Evolutionary conservation across 2,888 invertebrate genomes (phyloP).

Genomic region (Panzeria rudis): DNA sequence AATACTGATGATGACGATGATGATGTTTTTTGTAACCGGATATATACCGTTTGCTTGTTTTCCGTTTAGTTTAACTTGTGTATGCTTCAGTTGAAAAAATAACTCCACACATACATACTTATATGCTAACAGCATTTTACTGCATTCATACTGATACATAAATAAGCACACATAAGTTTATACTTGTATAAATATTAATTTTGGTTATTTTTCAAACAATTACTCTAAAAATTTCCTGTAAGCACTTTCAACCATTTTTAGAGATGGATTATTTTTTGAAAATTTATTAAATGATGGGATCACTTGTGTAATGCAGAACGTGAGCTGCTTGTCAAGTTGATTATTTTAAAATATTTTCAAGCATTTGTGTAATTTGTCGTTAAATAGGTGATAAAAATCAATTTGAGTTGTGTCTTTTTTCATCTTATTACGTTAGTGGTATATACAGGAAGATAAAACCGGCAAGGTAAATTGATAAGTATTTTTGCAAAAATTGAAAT

Average conservation of each 20-base stretch:
- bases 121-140: not conserved
- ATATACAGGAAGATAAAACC: not conserved
- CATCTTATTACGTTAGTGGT: not conserved
- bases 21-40: slow-evolving; percentile 55
- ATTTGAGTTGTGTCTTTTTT: slow-evolving; percentile 24
- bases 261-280: slow-evolving; percentile 71
- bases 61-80: slow-evolving; percentile 72
- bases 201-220: slow-evolving; percentile 72
- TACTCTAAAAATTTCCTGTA: slow-evolving; percentile 71
- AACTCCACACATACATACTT: slow-evolving; percentile 6
- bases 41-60: slow-evolving; percentile 72
- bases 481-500: not conserved
- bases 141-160: not conserved
- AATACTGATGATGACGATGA: slow-evolving; percentile 46
- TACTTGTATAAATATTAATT: slow-evolving; percentile 63
- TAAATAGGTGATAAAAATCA: slow-evolving; percentile 63
- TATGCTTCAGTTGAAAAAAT: slow-evolving; percentile 61
- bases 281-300: slow-evolving; percentile 71
- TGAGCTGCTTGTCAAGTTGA: slow-evolving; percentile 58
- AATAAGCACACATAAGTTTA: slow-evolving; percentile 1
- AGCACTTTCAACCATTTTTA: slow-evolving; percentile 67
- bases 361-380: slow-evolving; percentile 50
- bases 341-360: slow-evolving; percentile 52
- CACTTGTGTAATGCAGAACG: slow-evolving; percentile 65
- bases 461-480: slow-evolving; percentile 1